Evolutionary conservation across 2,113 vertebrate species (phyloP), one percentile per base, ranked within the genome.

Genomic region (Centrocercus urophasianus): DNA sequence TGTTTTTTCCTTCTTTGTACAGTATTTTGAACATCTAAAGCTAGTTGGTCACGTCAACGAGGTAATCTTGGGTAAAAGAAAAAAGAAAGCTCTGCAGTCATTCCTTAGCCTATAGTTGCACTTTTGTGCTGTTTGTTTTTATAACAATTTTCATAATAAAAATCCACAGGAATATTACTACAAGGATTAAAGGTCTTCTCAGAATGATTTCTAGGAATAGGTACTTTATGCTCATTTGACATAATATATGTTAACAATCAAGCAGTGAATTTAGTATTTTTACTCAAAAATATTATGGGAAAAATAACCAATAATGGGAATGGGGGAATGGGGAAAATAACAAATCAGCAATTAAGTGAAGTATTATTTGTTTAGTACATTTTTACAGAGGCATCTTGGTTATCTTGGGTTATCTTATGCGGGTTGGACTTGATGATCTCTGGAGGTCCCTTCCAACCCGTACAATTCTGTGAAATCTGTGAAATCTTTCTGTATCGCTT

Each of bases 21-120:
- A 82, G 22, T 6, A 56, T 50, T 91, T 87, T 86, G 78, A 94
- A 85, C 54, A 90, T 80, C 36, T 87, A 83, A 42, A 54, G 56
- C 85, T 89, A 75, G 40, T 78, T 82, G 75, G 54, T 76, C 59
- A 82, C 7, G 21, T 83, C 45, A 87, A 87, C 38, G 79, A 83
- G 91, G 70, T 71, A 82, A 70, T 76, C 36, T 63, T 92, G 54
- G 1, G 14, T 54, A 54, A 11, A 45, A 66, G 52, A 16, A 21
- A 25, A 27, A 61, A 63, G 14, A 22, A 38, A 47, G 4, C 10
- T 88, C 57, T 61, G 21, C 32, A 91, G 18, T 85, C 56, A 63
- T 89, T 64, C 36, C 20, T 82, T 59, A 79, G 52, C 52, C 79
- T 86, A 61, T 1, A 2, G 40, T 73, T 85, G 38, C 17, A 24